Evolutionary conservation across 2,797 vertebrate genomes (phyloP).

Genomic region (Oreonectes daqikongensis): DNA sequence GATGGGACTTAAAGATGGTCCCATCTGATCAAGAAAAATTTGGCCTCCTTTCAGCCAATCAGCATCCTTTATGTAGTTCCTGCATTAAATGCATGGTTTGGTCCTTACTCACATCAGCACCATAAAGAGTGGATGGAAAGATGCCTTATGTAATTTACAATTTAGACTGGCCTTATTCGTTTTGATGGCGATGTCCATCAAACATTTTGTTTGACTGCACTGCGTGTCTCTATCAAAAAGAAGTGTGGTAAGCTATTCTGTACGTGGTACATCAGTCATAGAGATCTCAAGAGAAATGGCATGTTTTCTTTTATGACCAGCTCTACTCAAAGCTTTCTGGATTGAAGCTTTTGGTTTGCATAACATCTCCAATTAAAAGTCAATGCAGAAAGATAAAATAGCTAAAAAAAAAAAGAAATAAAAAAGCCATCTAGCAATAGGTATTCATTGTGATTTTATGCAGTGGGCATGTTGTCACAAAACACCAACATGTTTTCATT

Average conservation of each 20-base stretch:
- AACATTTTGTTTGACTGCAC: neutral
- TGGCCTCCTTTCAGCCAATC: conserved; percentile 17
- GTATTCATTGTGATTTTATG: neutral
- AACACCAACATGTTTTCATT: neutral
- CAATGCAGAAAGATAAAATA: too few relatives aligned
- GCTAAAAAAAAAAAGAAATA: too few relatives aligned
- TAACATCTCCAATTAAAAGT: neutral
- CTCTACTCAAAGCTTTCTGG: neutral
- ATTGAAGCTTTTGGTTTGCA: neutral
- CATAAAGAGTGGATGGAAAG: neutral
- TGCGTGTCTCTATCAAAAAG: conserved; percentile 11
- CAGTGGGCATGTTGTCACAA: neutral
- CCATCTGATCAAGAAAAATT: conserved; percentile 44
- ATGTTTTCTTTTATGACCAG: neutral
- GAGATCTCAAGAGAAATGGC: neutral
- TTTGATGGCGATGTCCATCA: conserved; percentile 21
- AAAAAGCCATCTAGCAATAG: neutral
- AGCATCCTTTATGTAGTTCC: conserved; percentile 2
- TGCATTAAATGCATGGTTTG: neutral
- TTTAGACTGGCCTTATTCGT: neutral
- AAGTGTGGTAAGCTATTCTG: conserved; percentile 22
- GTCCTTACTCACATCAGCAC: neutral
- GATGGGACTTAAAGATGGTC: conserved; percentile 53
- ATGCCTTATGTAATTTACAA: neutral
- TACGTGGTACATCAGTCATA: neutral